Conservation (phyloP, 2,888 invertebrate genomes). For the Amphimallon solstitiale region DNA sequence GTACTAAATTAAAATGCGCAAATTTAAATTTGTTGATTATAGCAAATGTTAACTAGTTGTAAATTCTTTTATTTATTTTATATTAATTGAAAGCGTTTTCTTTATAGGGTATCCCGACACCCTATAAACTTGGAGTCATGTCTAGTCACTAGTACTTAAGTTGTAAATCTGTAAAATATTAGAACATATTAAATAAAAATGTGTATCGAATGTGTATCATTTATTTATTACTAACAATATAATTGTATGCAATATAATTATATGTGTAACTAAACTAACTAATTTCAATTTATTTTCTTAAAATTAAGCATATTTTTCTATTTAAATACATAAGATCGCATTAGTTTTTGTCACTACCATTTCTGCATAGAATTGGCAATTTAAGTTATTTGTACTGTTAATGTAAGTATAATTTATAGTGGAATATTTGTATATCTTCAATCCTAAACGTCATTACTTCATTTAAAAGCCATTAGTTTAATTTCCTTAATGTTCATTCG, state of each 20-base stretch:
- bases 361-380: no score
- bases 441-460: no score
- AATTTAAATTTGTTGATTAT: constrained; percentile 36
- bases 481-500: no score
- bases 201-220: constrained; percentile 17
- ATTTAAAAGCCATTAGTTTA: no score
- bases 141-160: constrained; percentile 45
- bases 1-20: constrained; percentile 26
- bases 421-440: no score
- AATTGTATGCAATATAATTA: neutral
- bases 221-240: neutral
- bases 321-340: no score
- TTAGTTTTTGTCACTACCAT: no score
- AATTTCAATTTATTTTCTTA: no score
- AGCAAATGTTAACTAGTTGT: constrained; percentile 45
- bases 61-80: constrained; percentile 42
- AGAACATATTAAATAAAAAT: constrained; percentile 25
- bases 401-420: no score
- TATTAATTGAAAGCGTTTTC: constrained; percentile 39
- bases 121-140: constrained; percentile 41
- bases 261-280: no score
- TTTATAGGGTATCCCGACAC: constrained; percentile 40
- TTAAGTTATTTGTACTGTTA: no score
- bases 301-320: no score
- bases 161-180: constrained; percentile 38